Evolutionary conservation across 2,797 vertebrate species (phyloP).

Genomic region (Melanogrammus aeglefinus): DNA sequence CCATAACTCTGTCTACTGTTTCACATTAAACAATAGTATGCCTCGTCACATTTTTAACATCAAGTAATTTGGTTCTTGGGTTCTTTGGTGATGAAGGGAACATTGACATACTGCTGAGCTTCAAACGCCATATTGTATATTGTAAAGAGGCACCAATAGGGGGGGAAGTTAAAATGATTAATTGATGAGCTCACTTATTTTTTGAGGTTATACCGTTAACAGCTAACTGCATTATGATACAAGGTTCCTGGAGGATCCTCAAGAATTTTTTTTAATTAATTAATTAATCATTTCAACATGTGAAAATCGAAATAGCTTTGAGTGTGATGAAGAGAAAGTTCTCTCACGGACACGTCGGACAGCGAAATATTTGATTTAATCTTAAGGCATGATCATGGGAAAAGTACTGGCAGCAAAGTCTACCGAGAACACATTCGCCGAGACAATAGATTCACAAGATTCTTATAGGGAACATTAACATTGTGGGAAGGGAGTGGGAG

Average conservation of each 20-base stretch:
- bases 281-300: neutral
- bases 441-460: too few species aligned
- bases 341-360: too few species aligned
- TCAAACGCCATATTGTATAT: neutral
- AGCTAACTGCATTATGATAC: neutral
- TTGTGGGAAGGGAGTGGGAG: too few species aligned
- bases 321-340: too few species aligned
- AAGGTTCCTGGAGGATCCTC: neutral
- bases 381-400: too few species aligned
- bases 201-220: neutral
- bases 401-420: too few species aligned
- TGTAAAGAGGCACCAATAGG: neutral
- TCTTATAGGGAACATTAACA: too few species aligned
- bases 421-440: too few species aligned
- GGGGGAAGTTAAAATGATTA: neutral
- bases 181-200: neutral
- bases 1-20: neutral
- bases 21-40: neutral
- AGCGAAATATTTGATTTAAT: too few species aligned
- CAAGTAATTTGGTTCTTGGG: neutral
- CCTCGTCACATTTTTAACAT: neutral
- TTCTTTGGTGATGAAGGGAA: neutral
- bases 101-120: slow-evolving; percentile 2
- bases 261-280: neutral
- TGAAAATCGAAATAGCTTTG: neutral